Conservation (phyloP, 2,113 vertebrate species). For the Plotosus lineatus region DNA sequence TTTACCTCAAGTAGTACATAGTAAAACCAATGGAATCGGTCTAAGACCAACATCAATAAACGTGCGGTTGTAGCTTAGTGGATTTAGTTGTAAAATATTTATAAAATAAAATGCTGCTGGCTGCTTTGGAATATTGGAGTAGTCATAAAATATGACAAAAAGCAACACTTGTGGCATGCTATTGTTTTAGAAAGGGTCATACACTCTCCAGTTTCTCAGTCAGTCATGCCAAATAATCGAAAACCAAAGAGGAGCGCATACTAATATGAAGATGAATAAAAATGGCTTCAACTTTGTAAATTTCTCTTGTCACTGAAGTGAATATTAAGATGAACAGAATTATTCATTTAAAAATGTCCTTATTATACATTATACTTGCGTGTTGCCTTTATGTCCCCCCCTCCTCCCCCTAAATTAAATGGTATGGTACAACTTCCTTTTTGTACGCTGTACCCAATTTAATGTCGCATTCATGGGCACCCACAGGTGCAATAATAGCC, state of each 20-base stretch:
- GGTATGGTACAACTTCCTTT: not conserved
- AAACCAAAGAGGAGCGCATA: not conserved
- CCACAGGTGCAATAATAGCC: slow-evolving; percentile 35
- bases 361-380: not conserved
- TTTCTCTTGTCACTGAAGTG: not conserved
- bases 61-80: not conserved
- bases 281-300: not conserved
- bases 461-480: slow-evolving; percentile 13
- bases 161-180: not conserved
- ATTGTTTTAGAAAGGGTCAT: not conserved
- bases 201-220: not conserved
- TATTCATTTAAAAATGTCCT: not conserved
- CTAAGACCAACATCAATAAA: no score
- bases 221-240: not conserved
- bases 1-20: no score
- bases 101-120: not conserved
- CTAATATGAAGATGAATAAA: not conserved
- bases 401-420: not conserved
- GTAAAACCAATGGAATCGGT: no score
- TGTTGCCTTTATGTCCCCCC: not conserved
- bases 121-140: not conserved
- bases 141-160: not conserved
- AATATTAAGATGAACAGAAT: not conserved
- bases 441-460: slow-evolving; percentile 16
- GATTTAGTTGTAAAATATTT: not conserved